phyloP scores from a whole-genome alignment of 1,140 invertebrate species.

The Drosophila setifemur region DNA sequence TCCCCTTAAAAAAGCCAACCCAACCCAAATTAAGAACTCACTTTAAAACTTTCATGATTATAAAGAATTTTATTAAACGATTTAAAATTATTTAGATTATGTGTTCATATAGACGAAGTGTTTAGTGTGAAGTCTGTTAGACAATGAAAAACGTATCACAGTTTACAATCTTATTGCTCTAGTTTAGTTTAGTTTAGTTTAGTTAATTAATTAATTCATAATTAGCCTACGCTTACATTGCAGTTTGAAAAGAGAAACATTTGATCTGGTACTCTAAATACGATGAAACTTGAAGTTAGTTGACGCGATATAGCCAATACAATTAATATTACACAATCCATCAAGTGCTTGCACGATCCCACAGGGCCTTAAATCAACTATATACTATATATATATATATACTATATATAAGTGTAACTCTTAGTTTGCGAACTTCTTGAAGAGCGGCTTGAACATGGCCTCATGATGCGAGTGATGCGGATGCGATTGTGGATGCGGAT shows the following conservation, averaged over 20 bases:
- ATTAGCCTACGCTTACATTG: conserved; percentile 46
- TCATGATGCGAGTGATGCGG: conserved; percentile 45
- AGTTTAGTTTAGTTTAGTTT: too few species aligned
- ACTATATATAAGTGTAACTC: neutral
- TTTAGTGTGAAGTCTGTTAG: conserved; percentile 72
- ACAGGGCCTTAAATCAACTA: conserved; percentile 80
- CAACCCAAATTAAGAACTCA: neutral
- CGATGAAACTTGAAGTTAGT: conserved; percentile 39
- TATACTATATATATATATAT: conserved; percentile 3
- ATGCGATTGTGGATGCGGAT: conserved; percentile 83
- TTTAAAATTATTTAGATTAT: conserved; percentile 71
- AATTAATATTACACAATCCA: conserved; percentile 69
- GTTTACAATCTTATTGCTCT: conserved; percentile 72
- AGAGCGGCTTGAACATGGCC: conserved; percentile 90
- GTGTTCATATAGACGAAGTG: conserved; percentile 59
- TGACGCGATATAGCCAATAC: conserved; percentile 32
- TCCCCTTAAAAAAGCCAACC: neutral
- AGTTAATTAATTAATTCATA: too few species aligned
- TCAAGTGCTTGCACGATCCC: conserved; percentile 62
- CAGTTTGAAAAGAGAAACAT: conserved; percentile 30
- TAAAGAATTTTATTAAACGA: conserved; percentile 76
- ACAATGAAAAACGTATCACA: conserved; percentile 79
- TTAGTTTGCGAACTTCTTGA: conserved; percentile 88
- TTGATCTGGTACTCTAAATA: conserved; percentile 42
- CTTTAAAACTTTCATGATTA: conserved; percentile 47